Percentiles rank a stretch among this genome's conserved stretches.
Evolutionary conservation across 2,888 invertebrate species (phyloP).

Genomic region (Chloromyia formosa): DNA sequence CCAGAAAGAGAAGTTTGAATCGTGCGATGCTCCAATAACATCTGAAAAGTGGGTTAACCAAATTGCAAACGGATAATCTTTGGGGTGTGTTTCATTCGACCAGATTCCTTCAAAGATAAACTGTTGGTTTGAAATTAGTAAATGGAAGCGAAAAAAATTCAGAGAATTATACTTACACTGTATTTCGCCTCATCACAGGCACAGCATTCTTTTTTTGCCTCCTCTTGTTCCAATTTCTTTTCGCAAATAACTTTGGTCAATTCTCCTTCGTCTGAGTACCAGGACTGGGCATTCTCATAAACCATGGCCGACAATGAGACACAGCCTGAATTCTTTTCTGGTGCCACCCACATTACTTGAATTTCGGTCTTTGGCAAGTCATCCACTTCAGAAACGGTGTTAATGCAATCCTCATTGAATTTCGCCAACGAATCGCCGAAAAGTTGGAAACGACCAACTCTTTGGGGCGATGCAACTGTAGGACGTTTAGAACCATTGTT

Average conservation of each 20-base stretch:
- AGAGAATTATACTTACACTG: constrained; percentile 68
- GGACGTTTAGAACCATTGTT: constrained; percentile 56
- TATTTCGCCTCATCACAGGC: constrained; percentile 98
- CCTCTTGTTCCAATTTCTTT: constrained; percentile 69
- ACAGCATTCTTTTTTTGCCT: constrained; percentile 76
- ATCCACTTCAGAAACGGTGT: constrained; percentile 83
- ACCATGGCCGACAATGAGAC: constrained; percentile 90
- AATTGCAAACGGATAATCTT: constrained; percentile 89
- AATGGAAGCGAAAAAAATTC: not conserved
- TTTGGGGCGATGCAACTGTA: constrained; percentile 65
- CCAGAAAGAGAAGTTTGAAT: constrained; percentile 90
- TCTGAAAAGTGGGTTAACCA: constrained; percentile 98
- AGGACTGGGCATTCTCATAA: constrained; percentile 78
- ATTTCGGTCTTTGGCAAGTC: constrained; percentile 83
- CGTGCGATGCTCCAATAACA: constrained; percentile 94
- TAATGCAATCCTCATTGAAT: constrained; percentile 85
- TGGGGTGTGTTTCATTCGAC: constrained; percentile 95
- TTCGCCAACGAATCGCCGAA: constrained; percentile 68
- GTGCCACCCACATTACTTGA: constrained; percentile 92
- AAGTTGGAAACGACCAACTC: constrained; percentile 76
- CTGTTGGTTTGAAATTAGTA: constrained; percentile 61
- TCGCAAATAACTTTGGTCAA: constrained; percentile 82
- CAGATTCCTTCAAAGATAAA: constrained; percentile 91
- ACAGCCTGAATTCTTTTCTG: constrained; percentile 84
- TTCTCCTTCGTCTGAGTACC: constrained; percentile 91